Percentiles rank a stretch among this genome's conserved stretches.
Evolutionary conservation across 2,113 vertebrate species (phyloP).

Genomic region (Myrmophylax atrothorax): DNA sequence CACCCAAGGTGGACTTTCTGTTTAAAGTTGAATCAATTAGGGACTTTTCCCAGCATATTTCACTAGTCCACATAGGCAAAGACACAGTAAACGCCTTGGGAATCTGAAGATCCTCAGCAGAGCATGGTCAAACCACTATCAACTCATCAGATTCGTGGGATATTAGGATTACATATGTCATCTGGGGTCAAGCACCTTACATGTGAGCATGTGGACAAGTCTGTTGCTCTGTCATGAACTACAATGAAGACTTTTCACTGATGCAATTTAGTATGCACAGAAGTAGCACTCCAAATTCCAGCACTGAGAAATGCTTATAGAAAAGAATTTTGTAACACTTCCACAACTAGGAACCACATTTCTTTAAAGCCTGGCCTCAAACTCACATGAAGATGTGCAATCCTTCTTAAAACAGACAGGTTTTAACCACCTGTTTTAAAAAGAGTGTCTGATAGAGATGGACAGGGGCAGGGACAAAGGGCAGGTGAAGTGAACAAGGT

Average conservation of each 20-base stretch:
- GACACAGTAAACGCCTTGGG: not conserved
- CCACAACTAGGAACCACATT: not conserved
- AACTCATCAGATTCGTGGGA: not conserved
- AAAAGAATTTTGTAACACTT: not conserved
- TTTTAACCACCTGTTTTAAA: not conserved
- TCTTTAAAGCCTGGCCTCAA: not conserved
- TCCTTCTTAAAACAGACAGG: not conserved
- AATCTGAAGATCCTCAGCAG: conserved; percentile 23
- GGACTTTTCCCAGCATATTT: conserved; percentile 77
- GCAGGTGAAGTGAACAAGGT: not conserved
- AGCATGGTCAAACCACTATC: not conserved
- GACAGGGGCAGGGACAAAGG: not conserved
- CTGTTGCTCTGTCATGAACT: not conserved
- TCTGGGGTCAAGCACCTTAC: not conserved
- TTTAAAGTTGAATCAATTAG: conserved; percentile 76
- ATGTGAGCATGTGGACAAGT: not conserved
- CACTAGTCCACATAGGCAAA: conserved; percentile 47
- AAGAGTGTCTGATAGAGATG: not conserved
- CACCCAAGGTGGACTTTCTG: conserved; percentile 80
- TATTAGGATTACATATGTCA: not conserved
- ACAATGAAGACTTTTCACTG: not conserved
- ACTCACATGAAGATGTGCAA: not conserved
- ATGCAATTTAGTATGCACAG: not conserved
- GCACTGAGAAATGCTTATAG: not conserved
- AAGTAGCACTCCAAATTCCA: not conserved